Conservation (phyloP, 2,797 vertebrate genomes). For the Psittacula echo region DNA sequence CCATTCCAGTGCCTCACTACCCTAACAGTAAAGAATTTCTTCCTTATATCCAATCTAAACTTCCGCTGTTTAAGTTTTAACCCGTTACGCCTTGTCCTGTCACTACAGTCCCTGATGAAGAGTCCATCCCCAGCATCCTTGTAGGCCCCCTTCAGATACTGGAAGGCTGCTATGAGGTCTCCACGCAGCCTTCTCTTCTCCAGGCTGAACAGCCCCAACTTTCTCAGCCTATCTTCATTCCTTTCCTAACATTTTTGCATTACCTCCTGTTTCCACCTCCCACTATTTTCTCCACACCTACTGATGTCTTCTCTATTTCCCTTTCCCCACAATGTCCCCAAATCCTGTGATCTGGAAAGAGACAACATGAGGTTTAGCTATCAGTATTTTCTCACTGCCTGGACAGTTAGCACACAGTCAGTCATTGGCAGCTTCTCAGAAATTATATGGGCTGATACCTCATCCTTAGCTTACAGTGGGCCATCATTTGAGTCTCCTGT, state of each 20-base stretch:
- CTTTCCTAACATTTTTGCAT: background rate
- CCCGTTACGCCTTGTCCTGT: too few species aligned
- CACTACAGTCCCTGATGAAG: too few species aligned
- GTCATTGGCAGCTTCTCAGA: background rate
- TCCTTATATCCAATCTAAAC: too few species aligned
- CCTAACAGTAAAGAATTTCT: too few species aligned
- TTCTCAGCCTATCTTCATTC: too few species aligned
- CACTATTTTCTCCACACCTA: background rate
- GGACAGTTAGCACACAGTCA: background rate
- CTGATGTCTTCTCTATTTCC: background rate
- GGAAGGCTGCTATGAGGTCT: too few species aligned
- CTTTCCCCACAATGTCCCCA: background rate
- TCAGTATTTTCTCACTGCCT: background rate
- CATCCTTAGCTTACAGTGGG: background rate
- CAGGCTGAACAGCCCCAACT: too few species aligned
- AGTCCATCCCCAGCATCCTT: too few species aligned
- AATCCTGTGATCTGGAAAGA: fast-evolving
- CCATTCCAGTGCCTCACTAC: too few species aligned
- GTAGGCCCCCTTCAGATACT: too few species aligned
- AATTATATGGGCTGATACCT: background rate
- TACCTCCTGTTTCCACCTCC: background rate
- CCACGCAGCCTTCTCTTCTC: too few species aligned
- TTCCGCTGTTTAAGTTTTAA: too few species aligned
- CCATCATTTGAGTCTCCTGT: background rate
- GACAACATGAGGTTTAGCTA: background rate